Evolutionary conservation across 1,140 invertebrate species (phyloP), one percentile per base, ranked within the genome.

Genomic region (Nephila pilipes): DNA sequence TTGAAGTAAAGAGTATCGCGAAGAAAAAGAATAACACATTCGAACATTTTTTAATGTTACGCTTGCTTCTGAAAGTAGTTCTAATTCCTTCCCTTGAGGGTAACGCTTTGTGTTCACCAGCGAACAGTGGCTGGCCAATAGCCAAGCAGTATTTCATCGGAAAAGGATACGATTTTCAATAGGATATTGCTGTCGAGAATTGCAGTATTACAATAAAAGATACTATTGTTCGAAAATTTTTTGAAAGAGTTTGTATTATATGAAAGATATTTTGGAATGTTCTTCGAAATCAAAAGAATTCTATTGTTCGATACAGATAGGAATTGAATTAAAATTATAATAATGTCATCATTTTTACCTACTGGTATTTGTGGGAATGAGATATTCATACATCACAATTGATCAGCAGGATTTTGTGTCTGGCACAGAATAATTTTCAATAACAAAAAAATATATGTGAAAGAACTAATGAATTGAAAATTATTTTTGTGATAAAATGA

Each of bases 111-210:
- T 75, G 65, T 32, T 75, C 16, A 32, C 25, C 25, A 75, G 65
- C 14, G 16, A 75, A 75, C 25, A 75, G 29, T 18, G 20, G 32
- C 29, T 75, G 69, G 69, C 69, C 29, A 75, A 75, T 75, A 36
- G 69, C 69, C 69, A 75, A 75, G 69, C 69, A 20, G 12, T 36
- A 75, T 32, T 75, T 75, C 29, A 75, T 75, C 14, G 69, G 32
- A 75, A 29, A 32, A 18, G 29, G 29, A 75, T 32, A 75, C 69
- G 16, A 75, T 75, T 75, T 75, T 75, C 69, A 36, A 75, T 75
- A 75, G 32, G 32, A 75, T 6, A 29, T 20, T 32, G 29, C 29
- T 29, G 69, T 18, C n/a, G 32, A 75, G 5, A 5, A 29, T 36
- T 22, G 58, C 58, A 5, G 22, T 4, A 22, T 60, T 60, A 2